phyloP scores from a whole-genome alignment of 2,797 vertebrate species.

The Poecilia picta region DNA sequence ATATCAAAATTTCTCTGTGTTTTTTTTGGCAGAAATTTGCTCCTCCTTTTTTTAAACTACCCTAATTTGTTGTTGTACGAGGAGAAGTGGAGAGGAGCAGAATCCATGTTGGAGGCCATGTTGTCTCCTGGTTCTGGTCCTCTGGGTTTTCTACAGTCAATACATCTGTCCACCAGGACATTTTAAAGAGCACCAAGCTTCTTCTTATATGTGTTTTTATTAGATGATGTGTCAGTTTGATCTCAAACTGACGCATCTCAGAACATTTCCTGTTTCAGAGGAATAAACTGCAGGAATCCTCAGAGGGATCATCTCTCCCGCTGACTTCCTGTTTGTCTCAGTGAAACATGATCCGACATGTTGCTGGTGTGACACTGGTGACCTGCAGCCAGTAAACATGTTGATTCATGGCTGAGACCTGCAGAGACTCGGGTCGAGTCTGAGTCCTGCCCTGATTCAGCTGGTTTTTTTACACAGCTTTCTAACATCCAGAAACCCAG shows the following conservation, averaged over 20 bases:
- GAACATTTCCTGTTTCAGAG: background rate
- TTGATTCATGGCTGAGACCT: background rate
- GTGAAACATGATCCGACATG: background rate
- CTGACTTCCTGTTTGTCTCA: slow-evolving; percentile 6
- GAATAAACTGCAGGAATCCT: background rate
- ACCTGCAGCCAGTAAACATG: background rate
- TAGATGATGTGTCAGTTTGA: background rate
- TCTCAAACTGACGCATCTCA: background rate
- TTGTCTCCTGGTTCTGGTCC: too few species aligned
- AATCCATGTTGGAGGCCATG: background rate
- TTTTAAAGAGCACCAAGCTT: background rate
- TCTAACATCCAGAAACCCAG: background rate
- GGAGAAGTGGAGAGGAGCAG: background rate
- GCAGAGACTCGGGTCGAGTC: background rate
- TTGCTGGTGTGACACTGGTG: background rate
- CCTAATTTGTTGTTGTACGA: background rate
- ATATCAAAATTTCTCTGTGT: too few species aligned
- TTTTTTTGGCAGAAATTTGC: too few species aligned
- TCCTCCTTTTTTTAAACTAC: too few species aligned
- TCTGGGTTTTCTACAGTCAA: background rate
- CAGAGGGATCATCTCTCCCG: background rate
- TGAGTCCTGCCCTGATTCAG: background rate
- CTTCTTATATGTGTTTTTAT: background rate
- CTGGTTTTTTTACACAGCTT: background rate
- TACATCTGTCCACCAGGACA: too few species aligned